Evolutionary conservation across 2,113 vertebrate genomes (phyloP).

Genomic region (Zapornia atra): DNA sequence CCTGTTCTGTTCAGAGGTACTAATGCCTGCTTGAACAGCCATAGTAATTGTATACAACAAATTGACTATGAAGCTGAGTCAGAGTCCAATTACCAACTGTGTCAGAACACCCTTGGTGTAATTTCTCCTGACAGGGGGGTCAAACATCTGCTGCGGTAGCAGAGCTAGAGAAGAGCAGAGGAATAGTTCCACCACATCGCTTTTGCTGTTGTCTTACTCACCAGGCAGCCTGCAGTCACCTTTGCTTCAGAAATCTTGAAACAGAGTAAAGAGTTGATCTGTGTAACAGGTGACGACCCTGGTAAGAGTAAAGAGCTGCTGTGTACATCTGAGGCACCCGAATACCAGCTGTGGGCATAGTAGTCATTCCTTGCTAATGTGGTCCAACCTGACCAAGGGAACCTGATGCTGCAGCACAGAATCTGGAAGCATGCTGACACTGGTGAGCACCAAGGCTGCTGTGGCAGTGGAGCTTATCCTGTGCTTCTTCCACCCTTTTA

Average conservation of each 20-base stretch:
- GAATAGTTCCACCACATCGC: neutral
- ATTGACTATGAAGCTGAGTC: neutral
- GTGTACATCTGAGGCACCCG: neutral
- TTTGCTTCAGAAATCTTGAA: neutral
- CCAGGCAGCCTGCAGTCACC: neutral
- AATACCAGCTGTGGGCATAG: neutral
- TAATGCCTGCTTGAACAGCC: neutral
- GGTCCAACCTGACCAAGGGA: neutral
- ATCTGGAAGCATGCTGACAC: neutral
- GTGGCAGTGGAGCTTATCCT: neutral
- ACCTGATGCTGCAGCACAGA: accelerated
- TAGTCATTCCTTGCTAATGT: neutral
- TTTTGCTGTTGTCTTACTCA: neutral
- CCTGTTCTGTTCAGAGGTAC: neutral
- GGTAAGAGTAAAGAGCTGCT: neutral
- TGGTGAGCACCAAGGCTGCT: neutral
- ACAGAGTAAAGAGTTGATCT: neutral
- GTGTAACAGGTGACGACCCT: neutral
- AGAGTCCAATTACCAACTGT: neutral
- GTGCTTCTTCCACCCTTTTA: neutral
- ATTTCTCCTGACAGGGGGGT: neutral
- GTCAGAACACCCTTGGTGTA: neutral
- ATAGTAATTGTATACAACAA: neutral
- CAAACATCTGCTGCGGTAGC: neutral
- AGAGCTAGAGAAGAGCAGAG: neutral